Evolutionary conservation across 2,888 invertebrate genomes (phyloP), one percentile per base, ranked within the genome.

Genomic region (Mesopsocus fuscifrons): DNA sequence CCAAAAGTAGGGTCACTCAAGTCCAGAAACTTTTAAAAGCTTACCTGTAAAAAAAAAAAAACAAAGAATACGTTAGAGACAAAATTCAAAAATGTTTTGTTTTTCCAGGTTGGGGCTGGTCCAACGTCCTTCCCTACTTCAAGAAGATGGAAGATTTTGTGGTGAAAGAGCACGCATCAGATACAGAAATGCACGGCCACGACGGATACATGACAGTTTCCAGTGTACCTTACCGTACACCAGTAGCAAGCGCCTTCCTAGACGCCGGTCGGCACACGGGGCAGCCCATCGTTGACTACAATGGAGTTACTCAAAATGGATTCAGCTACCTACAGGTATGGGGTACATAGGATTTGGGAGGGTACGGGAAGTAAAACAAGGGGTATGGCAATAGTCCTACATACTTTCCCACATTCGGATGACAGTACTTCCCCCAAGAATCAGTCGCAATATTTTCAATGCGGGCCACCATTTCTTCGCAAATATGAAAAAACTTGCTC

Each of bases 111-210:
- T 83, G 83, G 83, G 69, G 74, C 41, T 82, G 71, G 65, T 61
- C 71, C 20, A 70, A 79, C 16, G 75, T 82, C 0, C 55, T 80
- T 13, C 76, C 76, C 0, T 83, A 81, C 55, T 85, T 81, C 56
- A 77, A 75, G 54, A 84, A 82, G 60, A 63, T 79, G 20, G 84
- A 85, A 60, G 75, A 75, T 45, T 73, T 71, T 23, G 68, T 69
- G 45, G 71, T 79, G 6, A 68, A 71, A 0, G 59, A 63, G 17
- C 63, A 67, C 46, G 64, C 62, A 8, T 9, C 8, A 9, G 66
- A 74, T 52, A 59, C 42, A 2, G 58, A 62, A 34, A 63, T 66
- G 52, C 77, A 76, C 51, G 63, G 64, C 8, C 59, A 66, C 3
- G 60, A 64, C 1, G 78, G 77, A 0, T 62, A 69, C 26, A 55